Evolutionary conservation across 2,888 invertebrate species (phyloP), one percentile per base, ranked within the genome.

Genomic region (Portevinia maculata): DNA sequence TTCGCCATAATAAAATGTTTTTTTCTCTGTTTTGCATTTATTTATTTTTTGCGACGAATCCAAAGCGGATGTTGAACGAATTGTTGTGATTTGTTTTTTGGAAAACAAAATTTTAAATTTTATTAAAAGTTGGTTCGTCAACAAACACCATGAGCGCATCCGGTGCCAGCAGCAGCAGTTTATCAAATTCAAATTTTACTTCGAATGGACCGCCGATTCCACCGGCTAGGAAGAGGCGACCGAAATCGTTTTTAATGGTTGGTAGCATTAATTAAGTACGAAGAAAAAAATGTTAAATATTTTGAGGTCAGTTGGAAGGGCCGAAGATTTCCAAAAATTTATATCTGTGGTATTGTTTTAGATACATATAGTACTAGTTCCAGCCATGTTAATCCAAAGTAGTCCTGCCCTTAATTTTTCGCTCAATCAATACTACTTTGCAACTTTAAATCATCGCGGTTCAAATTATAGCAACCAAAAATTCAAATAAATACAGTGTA

Each of bases 171-270:
- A 88, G 88, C 71, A 87, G 87, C 70, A 86, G 88, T 55, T 87
- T 87, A 37, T 86, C 86, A 9, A 85, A 84, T 62, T 73, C 76
- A 30, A 44, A 64, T 34, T 32, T 55, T 15, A 37, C 73, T 28
- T 86, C 87, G 46, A 85, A 86, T 76, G 87, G 86, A 21, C 88
- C 88, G 17, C 91, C 91, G 1, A 87, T 88, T 74, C 88, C 90
- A 34, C 91, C 91, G 73, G 86, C 86, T 34, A 86, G 91, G 50
- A 90, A 88, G 69, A 90, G 88, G 79, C 86, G 90, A 3, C 88
- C 89, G n/a, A 89, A 88, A 86, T 89, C 89, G 1, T 76, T 87
- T 85, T 3, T 89, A n/a, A 85, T 88, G 86, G 88, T 88, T 84
- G 85, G 89, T 84, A 34, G 24, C 13, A 39, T 50, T 30, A 15